Base-by-base conservation (phyloP, 2,888 invertebrate species). In the Anoplius nigerrimus region DNA sequence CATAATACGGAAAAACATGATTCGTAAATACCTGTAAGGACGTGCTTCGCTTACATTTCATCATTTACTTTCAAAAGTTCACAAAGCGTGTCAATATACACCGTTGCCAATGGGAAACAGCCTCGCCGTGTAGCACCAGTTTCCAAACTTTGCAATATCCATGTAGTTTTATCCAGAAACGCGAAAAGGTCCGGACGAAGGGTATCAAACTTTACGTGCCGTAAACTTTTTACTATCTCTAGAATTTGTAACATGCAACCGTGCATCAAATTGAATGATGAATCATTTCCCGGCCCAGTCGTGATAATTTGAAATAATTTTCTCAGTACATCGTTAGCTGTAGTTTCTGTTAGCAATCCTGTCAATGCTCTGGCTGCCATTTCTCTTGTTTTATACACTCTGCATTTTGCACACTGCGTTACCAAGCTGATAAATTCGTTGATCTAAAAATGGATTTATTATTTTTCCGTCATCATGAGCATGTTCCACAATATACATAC, bases 361-460 rank as follows among this genome's bases (percentile, higher is more conserved):
- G 92, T 91, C 27, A 93, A 89, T 0, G 95, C 95, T 82, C 91
- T 91, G 0, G 95, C 95, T 0, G 95, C 94, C 74, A 96, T 90
- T 80, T 92, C 91, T 45, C 97, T 90, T 0, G 94, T 94, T 87
- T 93, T 92, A 83, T 93, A 91, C 72, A 93, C 92, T 13, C 92
- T 90, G 87, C 94, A 93, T 53, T 89, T 88, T 1, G 93, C 92
- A 85, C 95, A 95, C 24, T 90, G 84, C 27, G 90, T 90, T 65
- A 95, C 92, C 79, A 90, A 90, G 2, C 93, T 92, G 60, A 95
- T 89, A 86, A 94, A 94, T 68, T 92, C 90, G 22, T 91, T 89
- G 68, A 95, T 89, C 92, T 94, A 86, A 66, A 89, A 90, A 78
- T 15, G 82, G 75, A 54, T 54, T 45, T 42, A 34, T 15, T 53